Evolutionary conservation across 2,888 invertebrate genomes (phyloP).

Genomic region (Eurois occulta): DNA sequence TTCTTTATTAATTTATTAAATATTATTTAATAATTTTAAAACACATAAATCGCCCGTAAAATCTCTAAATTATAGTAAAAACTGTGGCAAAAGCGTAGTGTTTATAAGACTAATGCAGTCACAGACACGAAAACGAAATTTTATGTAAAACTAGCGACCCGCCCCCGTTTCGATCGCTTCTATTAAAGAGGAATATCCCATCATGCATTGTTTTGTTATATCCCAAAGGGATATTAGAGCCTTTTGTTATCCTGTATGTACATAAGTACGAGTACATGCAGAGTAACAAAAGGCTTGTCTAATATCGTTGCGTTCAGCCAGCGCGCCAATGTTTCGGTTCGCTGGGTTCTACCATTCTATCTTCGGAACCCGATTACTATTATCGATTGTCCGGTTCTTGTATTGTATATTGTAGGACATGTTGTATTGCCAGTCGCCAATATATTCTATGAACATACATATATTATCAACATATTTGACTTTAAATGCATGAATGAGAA

Average conservation of each 20-base stretch:
- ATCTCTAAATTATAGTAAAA: neutral
- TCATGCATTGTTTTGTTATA: no score
- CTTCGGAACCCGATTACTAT: neutral
- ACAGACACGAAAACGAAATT: neutral
- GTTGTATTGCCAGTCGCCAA: neutral
- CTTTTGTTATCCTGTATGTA: no score
- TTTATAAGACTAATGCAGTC: neutral
- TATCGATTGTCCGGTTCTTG: neutral
- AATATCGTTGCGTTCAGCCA: slow-evolving; percentile 1
- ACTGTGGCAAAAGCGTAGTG: neutral
- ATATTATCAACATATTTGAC: neutral
- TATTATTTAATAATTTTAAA: neutral
- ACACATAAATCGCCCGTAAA: neutral
- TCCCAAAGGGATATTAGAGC: no score
- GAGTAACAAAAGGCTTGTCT: neutral
- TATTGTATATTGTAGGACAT: neutral
- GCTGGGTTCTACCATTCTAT: neutral
- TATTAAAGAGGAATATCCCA: no score
- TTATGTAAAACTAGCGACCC: no score
- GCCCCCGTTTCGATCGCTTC: no score
- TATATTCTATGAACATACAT: neutral
- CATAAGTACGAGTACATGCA: no score
- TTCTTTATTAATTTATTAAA: no score
- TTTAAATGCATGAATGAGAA: neutral
- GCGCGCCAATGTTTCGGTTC: slow-evolving; percentile 1